Base-by-base conservation (phyloP, 2,888 invertebrate genomes). In the Nesidiocoris tenuis region DNA sequence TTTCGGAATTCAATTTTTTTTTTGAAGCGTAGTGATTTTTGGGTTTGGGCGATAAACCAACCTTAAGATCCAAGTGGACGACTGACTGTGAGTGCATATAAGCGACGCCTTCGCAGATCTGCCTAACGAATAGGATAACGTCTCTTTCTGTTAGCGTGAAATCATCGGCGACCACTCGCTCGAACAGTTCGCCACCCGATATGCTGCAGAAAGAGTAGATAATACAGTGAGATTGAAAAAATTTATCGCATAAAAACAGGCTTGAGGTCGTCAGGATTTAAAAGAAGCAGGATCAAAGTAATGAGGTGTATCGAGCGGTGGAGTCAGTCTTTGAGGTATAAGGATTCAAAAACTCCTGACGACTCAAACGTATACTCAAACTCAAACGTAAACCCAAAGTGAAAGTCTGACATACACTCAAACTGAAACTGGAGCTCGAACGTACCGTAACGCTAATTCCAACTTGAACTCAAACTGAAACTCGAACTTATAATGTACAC, bases 131-230 rank as follows among this genome's bases (percentile, higher is more conserved):
- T 77, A 93, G 86, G 76, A 94, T 89, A 81, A 91, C 90, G 83
- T 90, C 95, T 82, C 89, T 88, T 84, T 96, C 98, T 0, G 98
- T 95, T 74, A 96, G 86, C 12, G 94, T 92, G 83, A 95, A 95
- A 82, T 95, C 94, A 81, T 96, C 96, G 12, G 94, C 95, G 0
- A 95, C 93, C 1, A 98, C 94, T 72, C 96, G 87, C 82, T 96
- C 95, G 83, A 97, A 97, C 54, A 98, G 86, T 83, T 98, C 96
- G 0, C 96, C 97, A 1, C 97, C 96, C 78, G 91, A 91, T 79
- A 96, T 92, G 82, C 96, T 96, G 83, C 59, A 85, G 85, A 77
- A 76, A 67, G 7, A 39, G n/a, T n/a, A n/a, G n/a, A n/a, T n/a
- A n/a, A n/a, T n/a, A n/a, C n/a, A n/a, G n/a, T n/a, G n/a, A n/a